phyloP scores from a whole-genome alignment of 2,113 vertebrate genomes.

The Otus sunia region DNA sequence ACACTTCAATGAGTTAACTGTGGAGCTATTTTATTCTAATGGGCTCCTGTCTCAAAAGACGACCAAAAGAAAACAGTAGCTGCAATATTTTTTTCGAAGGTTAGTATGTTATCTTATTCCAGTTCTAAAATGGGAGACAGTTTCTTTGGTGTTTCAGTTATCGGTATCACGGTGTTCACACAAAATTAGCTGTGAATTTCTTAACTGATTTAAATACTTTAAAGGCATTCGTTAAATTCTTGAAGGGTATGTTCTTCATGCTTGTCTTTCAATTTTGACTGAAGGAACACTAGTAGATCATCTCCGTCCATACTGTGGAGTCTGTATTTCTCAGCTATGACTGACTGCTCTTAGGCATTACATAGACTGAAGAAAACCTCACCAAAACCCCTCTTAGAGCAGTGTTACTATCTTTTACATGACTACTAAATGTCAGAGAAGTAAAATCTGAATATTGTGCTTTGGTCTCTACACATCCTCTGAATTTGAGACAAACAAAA shows the following conservation, averaged over 20 bases:
- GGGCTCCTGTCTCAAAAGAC: background rate
- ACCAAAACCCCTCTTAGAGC: background rate
- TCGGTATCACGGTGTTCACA: background rate
- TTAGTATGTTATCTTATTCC: background rate
- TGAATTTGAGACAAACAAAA: background rate
- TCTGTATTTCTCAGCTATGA: background rate
- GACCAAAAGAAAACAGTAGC: background rate
- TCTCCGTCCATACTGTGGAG: background rate
- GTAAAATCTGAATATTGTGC: background rate
- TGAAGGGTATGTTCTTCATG: background rate
- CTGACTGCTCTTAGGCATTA: background rate
- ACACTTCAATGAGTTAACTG: background rate
- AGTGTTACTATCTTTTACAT: background rate
- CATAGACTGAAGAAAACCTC: background rate
- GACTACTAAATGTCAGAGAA: background rate
- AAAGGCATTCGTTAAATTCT: background rate
- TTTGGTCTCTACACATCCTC: background rate
- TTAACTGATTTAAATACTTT: background rate
- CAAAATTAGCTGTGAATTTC: background rate
- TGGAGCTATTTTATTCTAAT: background rate
- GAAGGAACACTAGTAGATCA: background rate
- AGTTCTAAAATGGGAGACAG: background rate
- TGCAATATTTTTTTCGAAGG: background rate
- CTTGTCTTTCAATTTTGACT: constrained; percentile 1
- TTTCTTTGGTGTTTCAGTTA: background rate